Evolutionary conservation across 2,113 vertebrate species (phyloP), one percentile per base, ranked within the genome.

Genomic region (Saccopteryx leptura): DNA sequence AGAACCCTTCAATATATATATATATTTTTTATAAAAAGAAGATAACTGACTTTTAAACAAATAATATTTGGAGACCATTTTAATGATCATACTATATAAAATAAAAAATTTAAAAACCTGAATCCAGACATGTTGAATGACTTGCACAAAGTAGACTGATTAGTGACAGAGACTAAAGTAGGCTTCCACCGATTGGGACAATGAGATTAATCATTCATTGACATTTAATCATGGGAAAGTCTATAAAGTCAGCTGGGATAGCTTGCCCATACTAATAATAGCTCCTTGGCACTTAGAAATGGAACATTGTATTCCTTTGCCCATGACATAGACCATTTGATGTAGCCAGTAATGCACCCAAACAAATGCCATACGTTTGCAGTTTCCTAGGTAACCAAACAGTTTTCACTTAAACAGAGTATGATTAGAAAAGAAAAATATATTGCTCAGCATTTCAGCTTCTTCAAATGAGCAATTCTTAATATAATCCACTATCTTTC

Each of bases 311-410:
- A 6, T n/a, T 68, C 13, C 24, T 69, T 93, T 93, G 28, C 60
- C 61, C 14, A 19, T 52, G 61, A 58, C 54, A 14, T 0, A 39
- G 18, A 81, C 56, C 24, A 90, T 63, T 50, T 69, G 15, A n/a
- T 39, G 9, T 78, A 66, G 11, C 12, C 52, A 21, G 48, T 54
- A 79, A 18, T 10, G 80, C 82, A 93, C 46, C 6, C 0, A 24
- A 94, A 91, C 33, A 90, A 78, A 86, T 85, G 80, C 39, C 26
- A 31, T 84, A 9, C 18, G 76, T 82, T 33, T 66, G 5, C 18
- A 61, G 7, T 91, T 97, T 97, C 79, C 33, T 76, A 76, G 50
- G 48, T 68, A 91, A 96, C 88, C 76, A 90, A 46, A 52, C 68
- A 79, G 10, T 66, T 91, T 97, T 80, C 80, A 69, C 54, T 76